These are phyloP conservation scores for Paramormyrops kingsleyae DNA, from an alignment of 2,113 vertebrate species.

Conservation along the genomic window DNA sequence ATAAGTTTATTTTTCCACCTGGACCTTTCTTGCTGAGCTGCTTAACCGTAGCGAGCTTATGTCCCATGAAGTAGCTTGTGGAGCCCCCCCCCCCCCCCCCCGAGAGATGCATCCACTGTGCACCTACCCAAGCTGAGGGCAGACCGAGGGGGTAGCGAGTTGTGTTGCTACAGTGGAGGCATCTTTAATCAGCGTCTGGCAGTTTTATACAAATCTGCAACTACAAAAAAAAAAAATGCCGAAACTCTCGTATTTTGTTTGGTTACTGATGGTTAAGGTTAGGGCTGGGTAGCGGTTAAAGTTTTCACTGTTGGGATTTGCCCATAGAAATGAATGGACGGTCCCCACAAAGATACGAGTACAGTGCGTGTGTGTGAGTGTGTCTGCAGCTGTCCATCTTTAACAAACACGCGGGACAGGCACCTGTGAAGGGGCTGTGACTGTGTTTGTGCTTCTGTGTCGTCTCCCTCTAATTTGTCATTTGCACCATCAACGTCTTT, in stretches of 20 bases:
- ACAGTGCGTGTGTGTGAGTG: conserved; percentile 49
- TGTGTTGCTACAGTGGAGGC: conserved; percentile 62
- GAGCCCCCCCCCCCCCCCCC: background rate
- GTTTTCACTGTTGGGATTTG: too few species aligned
- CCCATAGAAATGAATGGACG: too few species aligned
- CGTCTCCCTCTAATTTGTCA: background rate
- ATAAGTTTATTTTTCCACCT: background rate
- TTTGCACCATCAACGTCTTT: background rate
- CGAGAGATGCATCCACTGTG: background rate
- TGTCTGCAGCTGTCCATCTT: conserved; percentile 66
- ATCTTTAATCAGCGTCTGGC: conserved; percentile 69
- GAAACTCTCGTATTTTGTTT: too few species aligned
- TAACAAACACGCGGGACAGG: conserved; percentile 59
- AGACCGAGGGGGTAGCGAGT: conserved; percentile 18
- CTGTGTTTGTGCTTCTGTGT: conserved; percentile 24
- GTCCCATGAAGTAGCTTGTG: background rate
- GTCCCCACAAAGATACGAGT: too few species aligned
- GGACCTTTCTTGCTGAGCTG: background rate
- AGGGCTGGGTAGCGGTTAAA: too few species aligned
- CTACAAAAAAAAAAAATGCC: too few species aligned
- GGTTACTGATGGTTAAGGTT: too few species aligned
- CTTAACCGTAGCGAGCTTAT: background rate
- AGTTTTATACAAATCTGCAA: too few species aligned
- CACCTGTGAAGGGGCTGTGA: conserved; percentile 25
- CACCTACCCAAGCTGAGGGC: background rate